Percentiles rank a stretch among this genome's conserved stretches.
Conservation (phyloP, 2,113 vertebrate genomes). For the Aptenodytes patagonicus region DNA sequence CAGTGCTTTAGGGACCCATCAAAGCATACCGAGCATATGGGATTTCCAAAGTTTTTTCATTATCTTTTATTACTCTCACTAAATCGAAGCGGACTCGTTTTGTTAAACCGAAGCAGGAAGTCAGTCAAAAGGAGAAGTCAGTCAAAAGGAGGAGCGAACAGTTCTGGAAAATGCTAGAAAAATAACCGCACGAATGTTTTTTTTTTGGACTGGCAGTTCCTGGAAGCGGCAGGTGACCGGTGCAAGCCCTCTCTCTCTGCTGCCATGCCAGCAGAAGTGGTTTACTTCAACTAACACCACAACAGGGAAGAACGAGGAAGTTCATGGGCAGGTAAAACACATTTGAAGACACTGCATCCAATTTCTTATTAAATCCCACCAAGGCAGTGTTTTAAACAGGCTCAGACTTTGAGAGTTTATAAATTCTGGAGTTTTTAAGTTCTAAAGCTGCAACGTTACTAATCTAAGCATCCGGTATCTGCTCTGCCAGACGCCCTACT, state of each 20-base stretch:
- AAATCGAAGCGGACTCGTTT: neutral
- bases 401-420: no score
- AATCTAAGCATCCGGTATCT: fast-evolving
- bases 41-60: neutral
- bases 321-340: neutral
- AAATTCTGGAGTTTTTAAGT: neutral
- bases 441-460: no score
- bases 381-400: neutral
- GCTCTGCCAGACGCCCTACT: neutral
- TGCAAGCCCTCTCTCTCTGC: fast-evolving
- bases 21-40: neutral
- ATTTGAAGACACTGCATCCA: neutral
- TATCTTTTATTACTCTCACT: neutral
- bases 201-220: neutral
- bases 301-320: neutral
- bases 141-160: neutral
- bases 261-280: neutral
- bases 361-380: neutral
- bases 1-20: neutral
- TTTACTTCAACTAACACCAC: neutral
- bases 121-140: neutral
- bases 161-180: neutral
- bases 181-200: fast-evolving
- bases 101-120: neutral
- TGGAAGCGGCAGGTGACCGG: fast-evolving